Conservation (phyloP, 2,113 vertebrate genomes). For the Accipiter virgatus region DNA sequence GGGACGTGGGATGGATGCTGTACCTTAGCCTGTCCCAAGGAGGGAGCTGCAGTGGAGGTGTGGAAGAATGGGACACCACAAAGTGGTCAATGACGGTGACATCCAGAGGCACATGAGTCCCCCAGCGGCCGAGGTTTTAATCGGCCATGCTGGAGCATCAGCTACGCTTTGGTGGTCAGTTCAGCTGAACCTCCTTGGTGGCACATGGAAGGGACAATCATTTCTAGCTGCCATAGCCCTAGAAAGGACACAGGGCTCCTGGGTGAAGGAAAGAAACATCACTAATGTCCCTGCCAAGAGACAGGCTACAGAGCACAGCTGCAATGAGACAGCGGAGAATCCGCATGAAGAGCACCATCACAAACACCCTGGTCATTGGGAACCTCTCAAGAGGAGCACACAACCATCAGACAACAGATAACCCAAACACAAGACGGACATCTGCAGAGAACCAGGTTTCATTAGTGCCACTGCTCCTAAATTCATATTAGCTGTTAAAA, state of each 20-base stretch:
- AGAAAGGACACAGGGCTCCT: background rate
- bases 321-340: background rate
- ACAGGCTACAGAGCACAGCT: background rate
- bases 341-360: background rate
- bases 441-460: background rate
- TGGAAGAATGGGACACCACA: background rate
- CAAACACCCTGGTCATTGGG: fast-evolving
- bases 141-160: background rate
- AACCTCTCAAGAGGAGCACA: background rate
- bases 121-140: background rate
- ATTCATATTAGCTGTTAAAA: background rate
- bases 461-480: background rate
- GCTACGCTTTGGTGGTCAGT: background rate
- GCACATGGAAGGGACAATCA: background rate
- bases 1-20: background rate
- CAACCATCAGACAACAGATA: background rate
- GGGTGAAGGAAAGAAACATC: fast-evolving
- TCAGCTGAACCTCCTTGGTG: background rate
- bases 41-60: background rate
- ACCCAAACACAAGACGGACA: background rate
- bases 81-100: fast-evolving
- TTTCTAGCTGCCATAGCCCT: background rate
- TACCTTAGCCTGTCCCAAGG: background rate
- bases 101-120: background rate
- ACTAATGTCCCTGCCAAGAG: background rate